Conservation (phyloP, 2,888 invertebrate species). For the Tetragonula carbonaria region DNA sequence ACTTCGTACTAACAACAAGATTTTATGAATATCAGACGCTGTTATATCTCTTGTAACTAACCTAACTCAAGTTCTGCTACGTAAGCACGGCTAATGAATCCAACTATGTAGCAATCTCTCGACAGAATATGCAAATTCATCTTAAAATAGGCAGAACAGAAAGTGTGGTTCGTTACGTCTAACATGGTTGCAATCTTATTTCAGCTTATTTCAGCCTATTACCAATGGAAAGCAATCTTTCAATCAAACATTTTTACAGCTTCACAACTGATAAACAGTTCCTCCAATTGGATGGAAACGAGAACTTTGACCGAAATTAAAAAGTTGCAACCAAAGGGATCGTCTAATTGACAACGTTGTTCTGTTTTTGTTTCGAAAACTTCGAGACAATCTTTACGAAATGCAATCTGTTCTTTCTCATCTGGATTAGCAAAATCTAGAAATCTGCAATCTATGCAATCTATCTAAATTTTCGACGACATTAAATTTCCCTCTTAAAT, state of each 20-base stretch:
- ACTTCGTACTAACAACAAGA: slow-evolving; percentile 2
- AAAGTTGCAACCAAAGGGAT: not conserved
- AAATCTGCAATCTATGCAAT: too few species aligned
- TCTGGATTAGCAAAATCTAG: too few species aligned
- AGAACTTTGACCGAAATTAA: not conserved
- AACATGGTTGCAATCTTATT: not conserved
- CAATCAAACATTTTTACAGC: not conserved
- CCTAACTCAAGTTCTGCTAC: slow-evolving; percentile 7
- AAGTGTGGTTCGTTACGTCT: not conserved
- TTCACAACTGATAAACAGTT: not conserved
- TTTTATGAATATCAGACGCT: slow-evolving; percentile 10
- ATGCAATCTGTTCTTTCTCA: too few species aligned
- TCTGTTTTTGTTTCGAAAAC: not conserved
- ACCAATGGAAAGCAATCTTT: not conserved
- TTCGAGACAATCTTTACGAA: not conserved
- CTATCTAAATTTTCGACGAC: too few species aligned
- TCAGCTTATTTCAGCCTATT: not conserved
- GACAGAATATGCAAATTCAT: slow-evolving; percentile 15
- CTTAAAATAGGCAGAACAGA: slow-evolving; percentile 9
- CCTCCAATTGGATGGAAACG: not conserved
- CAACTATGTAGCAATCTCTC: slow-evolving; percentile 14
- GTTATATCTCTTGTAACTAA: not conserved
- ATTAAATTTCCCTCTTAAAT: too few species aligned
- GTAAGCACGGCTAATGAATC: slow-evolving; percentile 21
- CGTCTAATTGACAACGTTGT: not conserved